phyloP scores from a whole-genome alignment of 2,113 vertebrate species.

The Bos indicus region DNA sequence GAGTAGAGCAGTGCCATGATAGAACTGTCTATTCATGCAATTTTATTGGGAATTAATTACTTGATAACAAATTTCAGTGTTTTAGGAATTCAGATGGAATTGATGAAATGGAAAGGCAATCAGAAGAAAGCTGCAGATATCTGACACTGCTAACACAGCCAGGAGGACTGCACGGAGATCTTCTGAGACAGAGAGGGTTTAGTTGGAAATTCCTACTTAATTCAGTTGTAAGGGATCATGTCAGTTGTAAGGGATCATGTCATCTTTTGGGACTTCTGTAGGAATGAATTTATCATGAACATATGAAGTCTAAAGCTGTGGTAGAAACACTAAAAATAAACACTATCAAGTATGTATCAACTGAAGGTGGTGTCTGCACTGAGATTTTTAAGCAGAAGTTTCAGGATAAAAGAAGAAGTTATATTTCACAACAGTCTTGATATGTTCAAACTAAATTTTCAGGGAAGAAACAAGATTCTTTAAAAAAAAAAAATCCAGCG shows the following conservation, averaged over 20 bases:
- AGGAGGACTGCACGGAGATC: background rate
- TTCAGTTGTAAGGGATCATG: background rate
- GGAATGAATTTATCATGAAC: background rate
- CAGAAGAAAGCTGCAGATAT: background rate
- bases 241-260: background rate
- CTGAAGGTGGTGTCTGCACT: background rate
- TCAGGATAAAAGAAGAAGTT: background rate
- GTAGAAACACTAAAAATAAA: background rate
- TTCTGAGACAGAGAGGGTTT: background rate
- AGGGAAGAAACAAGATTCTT: constrained; percentile 1
- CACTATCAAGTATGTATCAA: background rate
- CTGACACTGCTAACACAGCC: background rate
- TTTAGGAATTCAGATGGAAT: background rate
- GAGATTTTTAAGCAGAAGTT: background rate
- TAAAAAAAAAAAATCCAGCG: background rate
- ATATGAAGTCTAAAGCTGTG: background rate
- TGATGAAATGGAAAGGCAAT: background rate
- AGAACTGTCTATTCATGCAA: background rate
- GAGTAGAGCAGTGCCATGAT: background rate
- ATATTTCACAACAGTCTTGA: background rate
- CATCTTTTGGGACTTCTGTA: background rate
- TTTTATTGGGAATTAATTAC: background rate
- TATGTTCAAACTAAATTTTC: constrained; percentile 26
- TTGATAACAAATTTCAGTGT: background rate
- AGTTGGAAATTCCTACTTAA: background rate